These are phyloP conservation scores for Lucilia sericata DNA, from an alignment of 1,140 invertebrate genomes.

Conservation along the genomic window DNA sequence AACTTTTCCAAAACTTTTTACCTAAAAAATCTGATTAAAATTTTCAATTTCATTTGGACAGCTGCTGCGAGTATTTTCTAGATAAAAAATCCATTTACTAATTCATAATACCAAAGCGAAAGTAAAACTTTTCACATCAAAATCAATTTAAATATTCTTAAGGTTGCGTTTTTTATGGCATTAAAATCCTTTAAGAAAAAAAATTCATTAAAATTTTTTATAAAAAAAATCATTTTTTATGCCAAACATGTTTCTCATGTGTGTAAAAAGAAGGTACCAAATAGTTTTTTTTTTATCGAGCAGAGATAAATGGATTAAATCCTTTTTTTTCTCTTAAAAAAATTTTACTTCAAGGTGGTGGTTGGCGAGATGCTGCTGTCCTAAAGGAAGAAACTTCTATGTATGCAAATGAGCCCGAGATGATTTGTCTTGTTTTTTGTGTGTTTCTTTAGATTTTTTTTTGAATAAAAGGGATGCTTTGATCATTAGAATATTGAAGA, in stretches of 20 bases:
- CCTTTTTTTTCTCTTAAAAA: conserved; percentile 15
- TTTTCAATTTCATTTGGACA: not conserved
- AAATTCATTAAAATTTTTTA: not conserved
- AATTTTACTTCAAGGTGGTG: not conserved
- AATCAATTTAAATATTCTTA: not conserved
- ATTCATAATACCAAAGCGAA: not conserved
- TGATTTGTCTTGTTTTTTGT: not conserved
- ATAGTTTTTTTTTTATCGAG: not conserved
- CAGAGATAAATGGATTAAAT: conserved; percentile 12
- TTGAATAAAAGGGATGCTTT: not conserved
- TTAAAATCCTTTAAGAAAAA: not conserved
- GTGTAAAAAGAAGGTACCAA: no score
- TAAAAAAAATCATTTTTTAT: conserved; percentile 13
- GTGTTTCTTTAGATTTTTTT: not conserved
- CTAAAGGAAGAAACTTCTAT: not conserved
- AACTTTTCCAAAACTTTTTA: no score
- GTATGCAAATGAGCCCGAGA: not conserved
- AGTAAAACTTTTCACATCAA: not conserved
- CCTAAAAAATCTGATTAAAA: no score
- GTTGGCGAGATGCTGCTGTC: not conserved
- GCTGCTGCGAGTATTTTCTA: not conserved
- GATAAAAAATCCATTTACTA: no score
- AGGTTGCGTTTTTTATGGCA: not conserved
- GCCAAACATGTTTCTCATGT: not conserved
- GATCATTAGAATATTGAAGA: conserved; percentile 12